Evolutionary conservation across 2,888 invertebrate species (phyloP), one percentile per base, ranked within the genome.

Genomic region (Thecophora atra): DNA sequence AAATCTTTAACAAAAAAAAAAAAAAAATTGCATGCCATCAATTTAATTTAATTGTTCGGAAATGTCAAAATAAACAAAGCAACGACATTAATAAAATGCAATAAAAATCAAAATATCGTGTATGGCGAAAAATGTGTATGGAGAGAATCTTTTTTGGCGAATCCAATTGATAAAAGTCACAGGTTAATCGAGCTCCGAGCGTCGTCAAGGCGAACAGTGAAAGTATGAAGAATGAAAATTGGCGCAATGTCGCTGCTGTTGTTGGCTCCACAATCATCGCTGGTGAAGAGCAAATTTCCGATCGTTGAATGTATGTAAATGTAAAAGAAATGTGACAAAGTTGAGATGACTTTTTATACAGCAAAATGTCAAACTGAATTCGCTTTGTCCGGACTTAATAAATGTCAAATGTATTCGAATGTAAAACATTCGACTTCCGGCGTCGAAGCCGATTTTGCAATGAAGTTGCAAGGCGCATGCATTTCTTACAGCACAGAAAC

Each of bases 31-130:
- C 37, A 37, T 2, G 80, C 79, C 80, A 81, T 80, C 81, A 80
- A 80, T 80, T 80, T 79, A 81, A 80, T 80, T 80, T 80, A 80
- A 81, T 81, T 79, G 79, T 80, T 80, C 81, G 80, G 81, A 80
- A 81, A 81, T 81, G 80, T 81, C 80, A 81, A 81, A 81, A 80
- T 81, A 81, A 81, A 47, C 24, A 21, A 60, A 64, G 42, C 8
- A 21, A 47, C 6, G 24, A 64, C 44, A 64, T n/a, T 21, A 47
- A 24, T 64, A 26, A 17, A n/a, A 26, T 28, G 26, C 15, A 47
- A 62, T 30, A 28, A 42, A 70, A 70, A 70, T 63, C 37, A 64
- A 63, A 64, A 70, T 63, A 64, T 64, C 63, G 30, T 15, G 64
- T n/a, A n/a, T n/a, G n/a, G n/a, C n/a, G 42, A 63, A 52, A 70